These are phyloP conservation scores for Athripsodes cinereus DNA, from an alignment of 2,888 invertebrate genomes.

Conservation along the genomic window DNA sequence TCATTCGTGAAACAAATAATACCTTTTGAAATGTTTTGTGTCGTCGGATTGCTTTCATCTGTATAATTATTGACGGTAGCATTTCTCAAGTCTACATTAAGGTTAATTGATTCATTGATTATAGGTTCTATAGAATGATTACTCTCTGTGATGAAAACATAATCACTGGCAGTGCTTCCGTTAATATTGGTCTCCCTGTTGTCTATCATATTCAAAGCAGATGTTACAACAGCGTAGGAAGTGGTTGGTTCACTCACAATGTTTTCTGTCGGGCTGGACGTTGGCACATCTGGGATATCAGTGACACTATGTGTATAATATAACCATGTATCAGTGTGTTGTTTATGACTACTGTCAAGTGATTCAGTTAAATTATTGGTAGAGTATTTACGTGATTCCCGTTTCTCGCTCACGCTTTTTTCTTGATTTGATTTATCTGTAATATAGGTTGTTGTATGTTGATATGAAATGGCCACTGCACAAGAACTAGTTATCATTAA, in stretches of 20 bases:
- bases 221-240: neutral
- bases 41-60: neutral
- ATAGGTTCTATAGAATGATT: neutral
- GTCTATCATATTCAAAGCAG: constrained; percentile 4
- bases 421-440: neutral
- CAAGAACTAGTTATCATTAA: constrained; percentile 1
- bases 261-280: neutral
- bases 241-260: too few species aligned
- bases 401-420: neutral
- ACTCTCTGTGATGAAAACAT: neutral
- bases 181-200: constrained; percentile 2
- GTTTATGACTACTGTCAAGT: neutral
- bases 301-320: neutral
- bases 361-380: neutral
- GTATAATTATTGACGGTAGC: neutral
- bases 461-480: constrained; percentile 1
- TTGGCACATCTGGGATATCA: neutral
- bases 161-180: neutral
- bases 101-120: neutral
- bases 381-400: neutral
- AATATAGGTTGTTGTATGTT: constrained; percentile 1
- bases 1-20: too few species aligned
- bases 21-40: too few species aligned
- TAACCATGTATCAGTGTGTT: neutral
- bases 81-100: neutral